Base-by-base conservation (phyloP, 2,113 vertebrate species). In the Pteropus alecto region DNA sequence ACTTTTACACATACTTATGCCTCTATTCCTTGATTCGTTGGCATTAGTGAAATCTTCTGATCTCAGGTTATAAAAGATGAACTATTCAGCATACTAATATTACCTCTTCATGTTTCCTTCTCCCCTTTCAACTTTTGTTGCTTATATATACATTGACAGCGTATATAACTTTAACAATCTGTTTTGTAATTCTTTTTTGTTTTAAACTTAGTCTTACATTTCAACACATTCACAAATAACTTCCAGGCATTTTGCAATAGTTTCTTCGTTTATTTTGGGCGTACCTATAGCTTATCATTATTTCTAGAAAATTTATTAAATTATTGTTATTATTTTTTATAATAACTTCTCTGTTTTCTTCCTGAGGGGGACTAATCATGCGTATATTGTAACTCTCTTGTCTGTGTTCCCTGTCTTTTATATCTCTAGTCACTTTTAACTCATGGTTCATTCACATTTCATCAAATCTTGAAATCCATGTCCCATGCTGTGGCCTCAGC, bases 381-480 rank as follows among this genome's bases (percentile, higher is more conserved):
- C 7, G 61, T 63, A 61, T 46, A 1, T 67, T 38, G 6, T 33
- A 71, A 56, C 41, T 61, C 10, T 19, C 26, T 77, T 70, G 8
- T 43, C 77, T 24, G 0, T 74, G 48, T 68, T 74, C 82, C 43
- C 26, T 93, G 18, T 65, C 87, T 86, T 90, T 86, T 33, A 82
- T 65, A 90, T 92, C 61, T 90, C 35, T 33, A 94, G 51, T 95
- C 43, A 35, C 38, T 95, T 90, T 87, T 46, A 92, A 95, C 33
- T 95, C 68, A 14, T 76, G 35, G 6, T 89, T 89, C 51, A 94
- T 86, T 94, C 28, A 81, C 35, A 77, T 46, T 96, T 94, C n/a
- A 86, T 33, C 83, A 89, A 15, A 82, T 67, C 67, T 60, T 87
- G 54, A 90, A 90, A 63, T 61, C 19, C 3, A 8, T 35, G 19